Evolutionary conservation across 2,113 vertebrate species (phyloP).

Genomic region (Copsychus sechellarum): DNA sequence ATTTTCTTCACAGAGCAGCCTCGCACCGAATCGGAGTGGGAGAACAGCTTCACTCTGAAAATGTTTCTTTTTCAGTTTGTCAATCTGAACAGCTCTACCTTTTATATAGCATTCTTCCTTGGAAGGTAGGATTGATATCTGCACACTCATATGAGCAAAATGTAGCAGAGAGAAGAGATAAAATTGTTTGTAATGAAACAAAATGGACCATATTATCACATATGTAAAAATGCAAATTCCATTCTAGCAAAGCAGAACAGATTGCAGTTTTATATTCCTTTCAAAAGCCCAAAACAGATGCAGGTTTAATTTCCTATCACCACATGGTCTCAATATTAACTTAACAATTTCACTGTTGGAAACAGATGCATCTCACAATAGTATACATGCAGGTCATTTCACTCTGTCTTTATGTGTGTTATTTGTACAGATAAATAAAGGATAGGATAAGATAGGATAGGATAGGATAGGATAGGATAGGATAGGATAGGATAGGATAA

Average conservation of each 20-base stretch:
- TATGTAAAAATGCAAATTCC: neutral
- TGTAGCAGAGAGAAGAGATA: neutral
- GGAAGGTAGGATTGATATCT: slow-evolving; percentile 81
- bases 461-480: neutral
- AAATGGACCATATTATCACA: neutral
- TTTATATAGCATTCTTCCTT: slow-evolving; percentile 97
- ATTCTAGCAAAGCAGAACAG: neutral
- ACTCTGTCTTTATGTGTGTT: neutral
- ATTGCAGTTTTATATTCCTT: neutral
- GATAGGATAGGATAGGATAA: neutral
- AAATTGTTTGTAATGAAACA: neutral
- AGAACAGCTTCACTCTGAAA: slow-evolving; percentile 98
- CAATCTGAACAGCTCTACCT: slow-evolving; percentile 97
- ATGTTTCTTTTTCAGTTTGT: slow-evolving; percentile 99
- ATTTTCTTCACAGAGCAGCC: slow-evolving; percentile 88
- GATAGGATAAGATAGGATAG: neutral
- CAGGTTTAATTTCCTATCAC: neutral
- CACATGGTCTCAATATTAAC: neutral
- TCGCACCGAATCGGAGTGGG: slow-evolving; percentile 95
- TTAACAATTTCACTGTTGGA: neutral
- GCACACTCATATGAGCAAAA: neutral
- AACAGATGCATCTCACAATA: neutral
- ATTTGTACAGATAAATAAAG: neutral
- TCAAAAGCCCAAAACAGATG: neutral
- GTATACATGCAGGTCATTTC: neutral